Evolutionary conservation across 2,888 invertebrate species (phyloP).

Genomic region (Lottia gigantea): DNA sequence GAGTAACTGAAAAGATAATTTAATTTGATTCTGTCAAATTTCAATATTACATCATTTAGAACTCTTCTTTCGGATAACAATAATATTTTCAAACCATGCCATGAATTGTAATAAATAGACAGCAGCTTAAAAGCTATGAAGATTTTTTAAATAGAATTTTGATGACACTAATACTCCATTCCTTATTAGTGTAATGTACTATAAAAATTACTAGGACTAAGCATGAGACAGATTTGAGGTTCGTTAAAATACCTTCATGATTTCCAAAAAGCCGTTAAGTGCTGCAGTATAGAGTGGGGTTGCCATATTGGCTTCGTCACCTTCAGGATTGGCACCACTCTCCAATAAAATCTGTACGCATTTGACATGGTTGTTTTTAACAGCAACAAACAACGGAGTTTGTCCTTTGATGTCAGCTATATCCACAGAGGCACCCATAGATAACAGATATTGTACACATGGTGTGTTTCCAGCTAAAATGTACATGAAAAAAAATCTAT

Average conservation of each 20-base stretch:
- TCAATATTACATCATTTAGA: no score
- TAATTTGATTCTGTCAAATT: no score
- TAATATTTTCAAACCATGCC: background rate
- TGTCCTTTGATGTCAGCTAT: constrained; percentile 51
- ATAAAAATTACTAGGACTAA: no score
- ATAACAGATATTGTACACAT: constrained; percentile 35
- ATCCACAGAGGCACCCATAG: constrained; percentile 40
- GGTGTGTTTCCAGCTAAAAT: constrained; percentile 37
- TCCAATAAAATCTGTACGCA: constrained; percentile 40
- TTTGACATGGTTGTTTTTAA: constrained; percentile 44
- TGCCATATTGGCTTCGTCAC: constrained; percentile 38
- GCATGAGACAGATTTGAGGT: no score
- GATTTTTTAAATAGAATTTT: no score
- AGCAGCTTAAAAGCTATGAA: no score
- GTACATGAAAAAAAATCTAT: constrained; percentile 13
- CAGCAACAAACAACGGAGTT: constrained; percentile 52
- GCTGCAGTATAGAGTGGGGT: constrained; percentile 51
- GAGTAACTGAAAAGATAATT: background rate
- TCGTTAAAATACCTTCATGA: constrained; percentile 35
- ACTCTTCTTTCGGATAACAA: no score
- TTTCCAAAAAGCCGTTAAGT: constrained; percentile 41
- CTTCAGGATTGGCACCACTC: constrained; percentile 50
- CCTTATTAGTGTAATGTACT: no score
- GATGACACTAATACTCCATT: no score
- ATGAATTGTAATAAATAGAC: no score